Conservation (phyloP, 2,113 vertebrate genomes). For the Nycticryphes semicollaris region DNA sequence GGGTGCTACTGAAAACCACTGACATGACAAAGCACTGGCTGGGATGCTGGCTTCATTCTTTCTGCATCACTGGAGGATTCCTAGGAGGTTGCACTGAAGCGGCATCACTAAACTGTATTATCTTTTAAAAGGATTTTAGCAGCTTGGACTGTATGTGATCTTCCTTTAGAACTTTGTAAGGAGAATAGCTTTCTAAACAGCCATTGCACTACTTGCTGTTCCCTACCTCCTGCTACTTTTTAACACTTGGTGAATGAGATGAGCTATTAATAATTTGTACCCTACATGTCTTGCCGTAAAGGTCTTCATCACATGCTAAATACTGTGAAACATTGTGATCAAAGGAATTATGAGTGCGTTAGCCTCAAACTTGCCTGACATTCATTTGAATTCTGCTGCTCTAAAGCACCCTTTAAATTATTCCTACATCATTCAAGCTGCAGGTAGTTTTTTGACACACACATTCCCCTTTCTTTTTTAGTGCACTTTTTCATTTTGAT, state of each 20-base stretch:
- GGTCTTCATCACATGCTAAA: conserved; percentile 12
- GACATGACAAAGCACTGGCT: neutral
- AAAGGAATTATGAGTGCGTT: neutral
- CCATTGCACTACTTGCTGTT: neutral
- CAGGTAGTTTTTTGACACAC: neutral
- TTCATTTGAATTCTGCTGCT: conserved; percentile 5
- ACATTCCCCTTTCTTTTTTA: neutral
- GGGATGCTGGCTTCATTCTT: neutral
- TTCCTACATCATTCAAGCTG: neutral
- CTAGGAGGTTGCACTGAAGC: neutral
- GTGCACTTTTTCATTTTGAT: neutral
- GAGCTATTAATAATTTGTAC: conserved; percentile 25
- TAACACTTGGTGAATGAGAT: neutral
- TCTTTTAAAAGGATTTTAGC: neutral
- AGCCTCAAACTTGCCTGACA: neutral
- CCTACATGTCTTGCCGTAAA: neutral
- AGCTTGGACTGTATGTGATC: neutral
- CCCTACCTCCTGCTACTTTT: neutral
- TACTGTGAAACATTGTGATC: neutral
- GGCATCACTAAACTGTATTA: neutral
- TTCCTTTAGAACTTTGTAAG: neutral
- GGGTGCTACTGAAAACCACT: neutral
- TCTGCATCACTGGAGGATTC: neutral
- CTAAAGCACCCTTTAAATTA: conserved; percentile 10
- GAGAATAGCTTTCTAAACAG: neutral